These are phyloP conservation scores for Melanotaenia pygmaea DNA, from an alignment of 2,797 vertebrate genomes.

Conservation along the genomic window DNA sequence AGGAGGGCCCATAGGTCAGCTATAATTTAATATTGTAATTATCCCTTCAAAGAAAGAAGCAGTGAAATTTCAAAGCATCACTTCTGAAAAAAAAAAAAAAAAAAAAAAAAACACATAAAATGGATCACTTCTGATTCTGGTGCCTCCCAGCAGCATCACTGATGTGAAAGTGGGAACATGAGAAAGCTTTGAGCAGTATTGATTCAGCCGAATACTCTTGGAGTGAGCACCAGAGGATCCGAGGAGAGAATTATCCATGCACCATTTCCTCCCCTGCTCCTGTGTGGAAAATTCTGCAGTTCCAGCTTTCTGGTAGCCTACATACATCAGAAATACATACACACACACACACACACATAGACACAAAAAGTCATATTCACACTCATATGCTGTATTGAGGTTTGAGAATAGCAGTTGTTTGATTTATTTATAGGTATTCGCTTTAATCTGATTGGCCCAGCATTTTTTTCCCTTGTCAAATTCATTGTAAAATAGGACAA, in stretches of 20 bases:
- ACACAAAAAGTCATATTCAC: background rate
- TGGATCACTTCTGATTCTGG: slow-evolving; percentile 25
- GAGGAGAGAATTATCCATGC: slow-evolving; percentile 81
- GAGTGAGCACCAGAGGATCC: slow-evolving; percentile 73
- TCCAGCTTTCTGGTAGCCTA: slow-evolving; percentile 70
- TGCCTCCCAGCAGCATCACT: slow-evolving; percentile 49
- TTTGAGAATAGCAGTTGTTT: slow-evolving; percentile 56
- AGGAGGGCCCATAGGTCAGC: slow-evolving; percentile 51
- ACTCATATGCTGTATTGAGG: slow-evolving; percentile 33
- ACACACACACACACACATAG: slow-evolving; percentile 10
- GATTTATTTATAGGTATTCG: slow-evolving; percentile 64
- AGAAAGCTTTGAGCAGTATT: slow-evolving; percentile 81
- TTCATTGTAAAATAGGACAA: slow-evolving; percentile 29
- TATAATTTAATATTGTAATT: slow-evolving; percentile 52
- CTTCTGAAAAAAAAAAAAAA: slow-evolving; percentile 1
- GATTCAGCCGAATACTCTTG: slow-evolving; percentile 75
- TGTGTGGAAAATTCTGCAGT: slow-evolving; percentile 72
- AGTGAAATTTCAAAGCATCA: slow-evolving; percentile 17
- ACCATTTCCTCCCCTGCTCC: slow-evolving; percentile 77
- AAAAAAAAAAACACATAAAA: slow-evolving; percentile 26
- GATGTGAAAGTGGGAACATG: slow-evolving; percentile 71
- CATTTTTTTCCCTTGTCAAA: slow-evolving; percentile 21
- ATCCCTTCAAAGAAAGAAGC: slow-evolving; percentile 5
- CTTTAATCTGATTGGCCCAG: slow-evolving; percentile 30
- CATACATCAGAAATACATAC: slow-evolving; percentile 58